Percentiles rank a stretch among this genome's conserved stretches.
phyloP scores from a whole-genome alignment of 2,113 vertebrate genomes.

The Ancistrus triradiatus region DNA sequence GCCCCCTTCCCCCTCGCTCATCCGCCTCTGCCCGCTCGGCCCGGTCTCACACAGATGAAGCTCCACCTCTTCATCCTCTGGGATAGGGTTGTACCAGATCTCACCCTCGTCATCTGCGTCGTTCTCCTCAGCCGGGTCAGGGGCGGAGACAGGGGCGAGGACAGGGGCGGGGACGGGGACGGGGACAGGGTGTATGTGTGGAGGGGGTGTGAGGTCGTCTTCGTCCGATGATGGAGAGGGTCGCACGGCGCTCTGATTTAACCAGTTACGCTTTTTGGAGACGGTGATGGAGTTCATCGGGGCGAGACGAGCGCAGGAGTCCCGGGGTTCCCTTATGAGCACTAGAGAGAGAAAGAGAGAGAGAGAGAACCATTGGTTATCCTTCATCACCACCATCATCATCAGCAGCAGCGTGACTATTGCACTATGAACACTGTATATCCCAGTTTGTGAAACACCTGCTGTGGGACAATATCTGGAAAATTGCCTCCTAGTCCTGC shows the following conservation, averaged over 20 bases:
- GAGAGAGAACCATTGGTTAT: background rate
- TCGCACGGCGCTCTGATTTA: constrained; percentile 81
- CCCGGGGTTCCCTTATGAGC: constrained; percentile 76
- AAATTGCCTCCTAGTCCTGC: no score
- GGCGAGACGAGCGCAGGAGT: constrained; percentile 49
- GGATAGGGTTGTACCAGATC: constrained; percentile 99
- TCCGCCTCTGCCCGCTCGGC: background rate
- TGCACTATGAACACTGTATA: no score
- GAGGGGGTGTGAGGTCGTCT: constrained; percentile 52
- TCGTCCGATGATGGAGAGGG: constrained; percentile 60
- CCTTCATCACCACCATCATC: background rate
- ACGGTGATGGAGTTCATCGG: constrained; percentile 87
- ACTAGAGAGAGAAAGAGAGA: constrained; percentile 13
- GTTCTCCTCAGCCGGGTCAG: constrained; percentile 80
- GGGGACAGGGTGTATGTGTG: constrained; percentile 42
- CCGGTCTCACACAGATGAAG: background rate
- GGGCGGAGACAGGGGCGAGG: no score
- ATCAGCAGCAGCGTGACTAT: no score
- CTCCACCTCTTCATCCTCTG: constrained; percentile 83
- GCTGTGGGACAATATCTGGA: no score
- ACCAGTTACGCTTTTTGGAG: constrained; percentile 96
- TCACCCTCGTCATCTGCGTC: constrained; percentile 94
- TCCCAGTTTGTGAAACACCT: no score
- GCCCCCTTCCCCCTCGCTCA: constrained; percentile 51
- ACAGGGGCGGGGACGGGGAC: constrained; percentile 14